phyloP scores from a whole-genome alignment of 2,888 invertebrate species.

The Magallana nippona region DNA sequence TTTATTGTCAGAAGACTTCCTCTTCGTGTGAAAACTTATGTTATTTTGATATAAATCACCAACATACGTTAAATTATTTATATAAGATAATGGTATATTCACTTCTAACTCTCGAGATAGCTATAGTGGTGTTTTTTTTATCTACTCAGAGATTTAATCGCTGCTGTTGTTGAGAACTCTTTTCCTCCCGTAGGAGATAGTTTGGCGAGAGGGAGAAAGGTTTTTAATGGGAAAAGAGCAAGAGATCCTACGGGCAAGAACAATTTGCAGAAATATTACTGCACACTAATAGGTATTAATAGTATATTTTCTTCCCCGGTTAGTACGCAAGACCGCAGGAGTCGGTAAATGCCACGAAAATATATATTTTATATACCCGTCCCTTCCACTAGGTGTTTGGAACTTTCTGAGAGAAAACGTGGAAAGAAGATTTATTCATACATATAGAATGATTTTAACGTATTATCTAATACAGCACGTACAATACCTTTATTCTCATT shows the following conservation, averaged over 20 bases:
- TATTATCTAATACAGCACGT: no score
- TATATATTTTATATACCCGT: no score
- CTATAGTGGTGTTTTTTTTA: background rate
- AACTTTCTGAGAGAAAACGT: no score
- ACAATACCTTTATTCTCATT: no score
- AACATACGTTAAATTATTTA: conserved; percentile 20
- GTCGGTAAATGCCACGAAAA: no score
- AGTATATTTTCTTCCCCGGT: no score
- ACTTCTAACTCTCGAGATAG: background rate
- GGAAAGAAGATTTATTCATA: no score
- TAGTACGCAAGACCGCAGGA: no score
- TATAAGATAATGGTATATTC: conserved; percentile 16
- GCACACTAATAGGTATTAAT: no score
- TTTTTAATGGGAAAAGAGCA: background rate
- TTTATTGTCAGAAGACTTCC: background rate
- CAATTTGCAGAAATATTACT: no score
- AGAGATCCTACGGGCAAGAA: background rate
- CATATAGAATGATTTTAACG: no score
- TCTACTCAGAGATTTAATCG: background rate
- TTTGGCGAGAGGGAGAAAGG: background rate
- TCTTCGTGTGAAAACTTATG: background rate
- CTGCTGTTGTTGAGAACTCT: background rate
- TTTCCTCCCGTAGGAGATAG: background rate
- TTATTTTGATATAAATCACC: background rate
- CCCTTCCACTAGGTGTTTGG: no score